A percentile compares a stretch with the other conserved stretches of the same genome.
phyloP scores from a whole-genome alignment of 1,140 invertebrate genomes.

The Megalonaias nervosa region DNA sequence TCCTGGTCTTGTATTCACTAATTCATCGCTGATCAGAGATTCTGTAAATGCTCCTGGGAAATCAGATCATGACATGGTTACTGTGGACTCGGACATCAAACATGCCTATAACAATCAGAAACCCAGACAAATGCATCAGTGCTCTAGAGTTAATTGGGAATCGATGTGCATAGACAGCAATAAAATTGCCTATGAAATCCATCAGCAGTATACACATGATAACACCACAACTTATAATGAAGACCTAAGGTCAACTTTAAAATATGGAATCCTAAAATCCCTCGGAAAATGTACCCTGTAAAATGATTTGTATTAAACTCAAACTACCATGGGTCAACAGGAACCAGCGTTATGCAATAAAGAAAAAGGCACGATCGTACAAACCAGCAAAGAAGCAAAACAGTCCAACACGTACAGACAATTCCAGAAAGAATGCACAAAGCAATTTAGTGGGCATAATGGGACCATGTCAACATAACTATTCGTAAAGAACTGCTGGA shows the following conservation, averaged over 20 bases:
- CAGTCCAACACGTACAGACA: constrained; percentile 18
- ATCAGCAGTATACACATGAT: constrained; percentile 3
- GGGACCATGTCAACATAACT: constrained; percentile 30
- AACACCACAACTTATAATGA: constrained; percentile 10
- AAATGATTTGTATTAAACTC: constrained; percentile 3
- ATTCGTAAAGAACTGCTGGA: constrained; percentile 22
- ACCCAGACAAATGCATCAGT: constrained; percentile 16
- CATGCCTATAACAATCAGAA: background rate
- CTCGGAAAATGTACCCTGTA: constrained; percentile 9
- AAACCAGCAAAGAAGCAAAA: constrained; percentile 18
- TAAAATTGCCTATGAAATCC: constrained; percentile 2
- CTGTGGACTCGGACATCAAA: too few species aligned
- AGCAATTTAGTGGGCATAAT: constrained; percentile 29
- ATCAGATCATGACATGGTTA: too few species aligned
- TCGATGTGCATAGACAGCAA: background rate
- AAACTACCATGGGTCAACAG: constrained; percentile 27
- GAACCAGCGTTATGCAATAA: constrained; percentile 15
- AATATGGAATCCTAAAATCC: constrained; percentile 6
- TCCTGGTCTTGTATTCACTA: constrained; percentile 16
- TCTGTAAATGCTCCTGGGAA: constrained; percentile 3
- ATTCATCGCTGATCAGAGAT: constrained; percentile 17
- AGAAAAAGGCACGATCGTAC: constrained; percentile 15
- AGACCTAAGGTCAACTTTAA: constrained; percentile 15
- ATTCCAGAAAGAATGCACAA: constrained; percentile 26
- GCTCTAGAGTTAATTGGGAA: constrained; percentile 19